phyloP scores from a whole-genome alignment of 2,888 invertebrate species.

The Trichopoda pennipes region DNA sequence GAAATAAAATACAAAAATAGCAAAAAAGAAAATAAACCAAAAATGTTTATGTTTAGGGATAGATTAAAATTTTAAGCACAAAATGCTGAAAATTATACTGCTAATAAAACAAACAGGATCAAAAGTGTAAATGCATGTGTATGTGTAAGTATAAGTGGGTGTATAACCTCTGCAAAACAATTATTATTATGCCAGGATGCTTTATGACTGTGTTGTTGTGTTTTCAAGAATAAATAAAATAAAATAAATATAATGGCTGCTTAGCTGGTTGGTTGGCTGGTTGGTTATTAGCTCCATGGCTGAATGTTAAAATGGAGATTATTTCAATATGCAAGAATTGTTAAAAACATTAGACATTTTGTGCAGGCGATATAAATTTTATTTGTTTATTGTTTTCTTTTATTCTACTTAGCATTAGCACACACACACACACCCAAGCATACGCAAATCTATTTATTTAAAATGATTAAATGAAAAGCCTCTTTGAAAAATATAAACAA shows the following conservation, averaged over 20 bases:
- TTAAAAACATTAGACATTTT: conserved; percentile 53
- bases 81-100: conserved; percentile 40
- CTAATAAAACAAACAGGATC: conserved; percentile 1
- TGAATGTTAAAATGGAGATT: conserved; percentile 54
- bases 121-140: neutral
- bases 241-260: conserved; percentile 46
- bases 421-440: neutral
- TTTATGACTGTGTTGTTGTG: conserved; percentile 49
- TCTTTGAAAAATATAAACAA: no score
- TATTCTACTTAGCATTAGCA: neutral
- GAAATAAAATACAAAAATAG: conserved; percentile 18
- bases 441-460: conserved; percentile 1
- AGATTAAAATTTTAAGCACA: conserved; percentile 29
- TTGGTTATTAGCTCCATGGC: conserved; percentile 1
- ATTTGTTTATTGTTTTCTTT: conserved; percentile 35
- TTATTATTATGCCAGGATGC: conserved; percentile 48
- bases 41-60: conserved; percentile 37
- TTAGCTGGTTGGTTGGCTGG: conserved; percentile 19
- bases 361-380: conserved; percentile 33
- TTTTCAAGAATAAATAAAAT: conserved; percentile 52
- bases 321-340: conserved; percentile 54
- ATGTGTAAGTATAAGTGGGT: neutral
- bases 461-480: conserved; percentile 36
- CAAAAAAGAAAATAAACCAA: neutral
- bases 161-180: neutral